These are phyloP conservation scores for Neodiprion lecontei DNA, from an alignment of 1,140 invertebrate species.

Conservation along the genomic window DNA sequence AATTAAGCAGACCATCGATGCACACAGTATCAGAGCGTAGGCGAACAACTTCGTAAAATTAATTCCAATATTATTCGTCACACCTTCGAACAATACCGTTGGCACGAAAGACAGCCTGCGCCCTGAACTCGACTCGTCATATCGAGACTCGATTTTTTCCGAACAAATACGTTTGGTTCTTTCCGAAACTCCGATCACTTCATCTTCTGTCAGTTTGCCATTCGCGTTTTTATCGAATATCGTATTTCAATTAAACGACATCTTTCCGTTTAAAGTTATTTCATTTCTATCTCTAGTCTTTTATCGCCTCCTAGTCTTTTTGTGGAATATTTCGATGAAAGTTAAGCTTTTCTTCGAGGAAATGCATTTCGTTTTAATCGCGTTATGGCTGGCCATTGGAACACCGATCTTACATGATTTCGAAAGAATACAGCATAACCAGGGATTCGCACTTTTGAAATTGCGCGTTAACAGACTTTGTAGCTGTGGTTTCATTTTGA, in stretches of 20 bases:
- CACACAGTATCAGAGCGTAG: conserved; percentile 49
- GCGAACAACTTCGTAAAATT: conserved; percentile 47
- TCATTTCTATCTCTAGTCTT: too few relatives aligned
- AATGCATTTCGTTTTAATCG: conserved; percentile 17
- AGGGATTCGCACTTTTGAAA: neutral
- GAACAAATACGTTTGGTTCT: neutral
- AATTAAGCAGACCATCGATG: conserved; percentile 40
- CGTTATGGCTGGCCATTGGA: neutral
- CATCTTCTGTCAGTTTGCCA: too few relatives aligned
- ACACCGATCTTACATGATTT: neutral
- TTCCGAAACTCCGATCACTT: neutral
- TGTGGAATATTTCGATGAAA: neutral
- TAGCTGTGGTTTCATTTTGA: neutral
- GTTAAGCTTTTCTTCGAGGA: neutral
- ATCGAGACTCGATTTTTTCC: conserved; percentile 8
- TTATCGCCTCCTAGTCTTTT: too few relatives aligned
- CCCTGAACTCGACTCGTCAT: conserved; percentile 26
- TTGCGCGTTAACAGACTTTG: neutral
- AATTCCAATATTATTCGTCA: conserved; percentile 42
- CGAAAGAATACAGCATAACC: neutral
- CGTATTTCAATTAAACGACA: neutral
- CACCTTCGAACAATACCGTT: conserved; percentile 41
- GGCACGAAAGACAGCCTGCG: conserved; percentile 48
- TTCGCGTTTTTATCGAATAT: neutral
- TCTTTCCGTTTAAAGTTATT: too few relatives aligned